Evolutionary conservation across 2,113 vertebrate species (phyloP).

Genomic region (Dicaeum eximium): DNA sequence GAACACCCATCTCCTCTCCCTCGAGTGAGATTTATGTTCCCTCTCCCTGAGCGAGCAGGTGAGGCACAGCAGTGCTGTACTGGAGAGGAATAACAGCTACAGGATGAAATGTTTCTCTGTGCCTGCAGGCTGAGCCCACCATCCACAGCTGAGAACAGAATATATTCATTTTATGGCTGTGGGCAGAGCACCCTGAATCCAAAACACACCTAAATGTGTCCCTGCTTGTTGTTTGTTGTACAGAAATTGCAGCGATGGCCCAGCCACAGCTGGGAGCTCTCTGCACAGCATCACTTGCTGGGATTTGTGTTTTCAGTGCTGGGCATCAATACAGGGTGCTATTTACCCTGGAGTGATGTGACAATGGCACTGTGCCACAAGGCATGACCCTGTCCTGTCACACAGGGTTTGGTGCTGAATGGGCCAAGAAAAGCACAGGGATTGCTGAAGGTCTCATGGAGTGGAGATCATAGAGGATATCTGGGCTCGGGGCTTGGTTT

Average conservation of each 20-base stretch:
- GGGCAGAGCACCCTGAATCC: background rate
- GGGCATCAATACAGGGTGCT: background rate
- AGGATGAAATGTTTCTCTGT: background rate
- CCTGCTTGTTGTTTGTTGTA: background rate
- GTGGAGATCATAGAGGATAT: background rate
- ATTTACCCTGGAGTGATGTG: background rate
- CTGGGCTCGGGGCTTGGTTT: background rate
- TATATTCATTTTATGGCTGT: background rate
- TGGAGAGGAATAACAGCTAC: background rate
- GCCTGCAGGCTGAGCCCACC: background rate
- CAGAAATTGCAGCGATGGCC: background rate
- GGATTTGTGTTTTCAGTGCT: background rate
- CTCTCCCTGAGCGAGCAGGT: background rate
- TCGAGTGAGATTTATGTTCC: background rate
- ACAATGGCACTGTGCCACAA: background rate
- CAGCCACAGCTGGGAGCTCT: background rate
- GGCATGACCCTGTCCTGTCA: background rate
- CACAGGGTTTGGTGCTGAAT: no score
- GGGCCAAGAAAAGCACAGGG: background rate
- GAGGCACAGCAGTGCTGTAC: background rate
- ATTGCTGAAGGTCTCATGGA: background rate
- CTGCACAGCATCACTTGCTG: background rate
- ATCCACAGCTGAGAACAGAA: background rate
- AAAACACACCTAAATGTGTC: background rate
- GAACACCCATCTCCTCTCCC: background rate